A percentile compares a stretch with the other conserved stretches of the same genome.
Evolutionary conservation across 1,140 invertebrate genomes (phyloP).

Genomic region (Ctenoplectra terminalis): DNA sequence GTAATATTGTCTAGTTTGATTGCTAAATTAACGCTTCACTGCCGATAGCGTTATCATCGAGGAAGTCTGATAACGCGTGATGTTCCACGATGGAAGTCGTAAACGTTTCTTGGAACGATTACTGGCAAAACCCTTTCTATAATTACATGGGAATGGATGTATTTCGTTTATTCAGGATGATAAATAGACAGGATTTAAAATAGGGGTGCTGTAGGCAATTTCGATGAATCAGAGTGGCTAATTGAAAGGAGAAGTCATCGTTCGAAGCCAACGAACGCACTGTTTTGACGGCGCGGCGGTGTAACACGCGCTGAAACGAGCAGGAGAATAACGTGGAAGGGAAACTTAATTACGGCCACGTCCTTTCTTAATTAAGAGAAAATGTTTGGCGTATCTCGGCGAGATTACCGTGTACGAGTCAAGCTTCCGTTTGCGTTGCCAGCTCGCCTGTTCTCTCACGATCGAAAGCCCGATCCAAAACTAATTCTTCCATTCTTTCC

Average conservation of each 20-base stretch:
- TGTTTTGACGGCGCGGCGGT: slow-evolving; percentile 35
- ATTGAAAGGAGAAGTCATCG: slow-evolving; percentile 6
- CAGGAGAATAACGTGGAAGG: slow-evolving; percentile 52
- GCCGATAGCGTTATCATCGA: slow-evolving; percentile 10
- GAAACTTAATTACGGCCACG: slow-evolving; percentile 72
- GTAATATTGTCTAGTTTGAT: slow-evolving; percentile 30
- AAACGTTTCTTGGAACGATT: background rate
- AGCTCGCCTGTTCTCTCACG: slow-evolving; percentile 64
- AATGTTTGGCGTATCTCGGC: slow-evolving; percentile 71
- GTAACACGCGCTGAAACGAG: slow-evolving; percentile 24
- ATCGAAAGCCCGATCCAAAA: slow-evolving; percentile 67
- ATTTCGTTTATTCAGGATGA: background rate
- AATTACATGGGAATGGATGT: background rate
- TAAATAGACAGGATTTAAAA: too few relatives aligned
- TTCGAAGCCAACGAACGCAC: background rate
- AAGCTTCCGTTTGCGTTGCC: slow-evolving; percentile 65
- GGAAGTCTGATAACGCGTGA: background rate
- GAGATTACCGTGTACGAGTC: slow-evolving; percentile 64
- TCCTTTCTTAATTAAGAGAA: slow-evolving; percentile 77
- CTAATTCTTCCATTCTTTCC: slow-evolving; percentile 58
- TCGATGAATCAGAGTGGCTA: background rate
- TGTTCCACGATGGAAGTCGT: background rate
- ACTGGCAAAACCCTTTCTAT: too few relatives aligned
- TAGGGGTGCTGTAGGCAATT: background rate
- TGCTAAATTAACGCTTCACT: slow-evolving; percentile 33